phyloP scores from a whole-genome alignment of 2,888 invertebrate species.

The Hemaris fuciformis region DNA sequence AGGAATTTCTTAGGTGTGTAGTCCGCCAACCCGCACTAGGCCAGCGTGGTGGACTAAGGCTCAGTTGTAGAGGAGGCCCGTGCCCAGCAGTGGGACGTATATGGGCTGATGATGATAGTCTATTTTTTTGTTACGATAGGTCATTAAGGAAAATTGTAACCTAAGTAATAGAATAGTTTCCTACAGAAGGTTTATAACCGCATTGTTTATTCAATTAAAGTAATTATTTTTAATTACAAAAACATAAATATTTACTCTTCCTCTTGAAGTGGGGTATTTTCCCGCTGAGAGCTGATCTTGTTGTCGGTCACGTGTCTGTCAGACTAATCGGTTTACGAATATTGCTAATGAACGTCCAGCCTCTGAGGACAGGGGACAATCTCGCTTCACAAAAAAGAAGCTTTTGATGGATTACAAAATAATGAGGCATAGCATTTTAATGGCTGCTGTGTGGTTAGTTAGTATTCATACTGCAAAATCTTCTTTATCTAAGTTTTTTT shows the following conservation, averaged over 20 bases:
- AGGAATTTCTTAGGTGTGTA: too few relatives aligned
- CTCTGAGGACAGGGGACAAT: slow-evolving; percentile 27
- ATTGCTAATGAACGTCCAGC: slow-evolving; percentile 39
- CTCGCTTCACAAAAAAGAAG: slow-evolving; percentile 33
- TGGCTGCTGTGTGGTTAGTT: neutral
- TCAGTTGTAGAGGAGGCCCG: too few relatives aligned
- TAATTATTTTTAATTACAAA: neutral
- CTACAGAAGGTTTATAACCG: too few relatives aligned
- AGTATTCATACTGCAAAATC: too few relatives aligned
- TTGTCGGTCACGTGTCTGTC: slow-evolving; percentile 15
- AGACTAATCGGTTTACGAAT: slow-evolving; percentile 43
- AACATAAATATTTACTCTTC: neutral
- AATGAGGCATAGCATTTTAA: slow-evolving; percentile 13
- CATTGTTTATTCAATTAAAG: neutral
- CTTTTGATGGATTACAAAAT: slow-evolving; percentile 25
- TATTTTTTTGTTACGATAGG: too few relatives aligned
- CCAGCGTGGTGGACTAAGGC: too few relatives aligned
- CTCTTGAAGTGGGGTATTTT: neutral
- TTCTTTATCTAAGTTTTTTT: too few relatives aligned
- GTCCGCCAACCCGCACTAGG: too few relatives aligned
- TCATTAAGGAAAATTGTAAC: too few relatives aligned
- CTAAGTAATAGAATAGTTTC: too few relatives aligned
- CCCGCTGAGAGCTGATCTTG: neutral
- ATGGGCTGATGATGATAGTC: too few relatives aligned
- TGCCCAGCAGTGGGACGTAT: too few relatives aligned